Evolutionary conservation across 1,140 invertebrate genomes (phyloP), one percentile per base, ranked within the genome.

Genomic region (Gerris buenoi): DNA sequence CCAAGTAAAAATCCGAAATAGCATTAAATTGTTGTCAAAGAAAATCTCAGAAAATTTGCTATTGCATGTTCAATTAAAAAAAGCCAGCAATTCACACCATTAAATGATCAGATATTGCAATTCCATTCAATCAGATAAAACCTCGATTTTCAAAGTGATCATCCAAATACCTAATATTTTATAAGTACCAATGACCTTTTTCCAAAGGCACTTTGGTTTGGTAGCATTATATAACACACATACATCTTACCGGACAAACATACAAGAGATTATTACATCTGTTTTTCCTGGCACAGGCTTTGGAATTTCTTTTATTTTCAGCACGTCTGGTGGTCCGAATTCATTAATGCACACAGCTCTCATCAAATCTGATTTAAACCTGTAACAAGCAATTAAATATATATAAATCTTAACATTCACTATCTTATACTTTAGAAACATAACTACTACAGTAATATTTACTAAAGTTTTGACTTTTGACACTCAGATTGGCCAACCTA

Each of bases 181-280:
- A 10, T 10, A 2, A n/a, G 5, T 3, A 27, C 23, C 3, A 33
- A 29, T 29, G n/a, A 25, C 13, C 13, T 27, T n/a, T n/a, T 22
- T 15, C 18, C 3, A 14, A 22, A 29, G 27, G 18, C n/a, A 1
- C 2, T 64, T 64, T 29, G 15, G 2, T 27, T 18, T 15, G n/a
- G 33, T 46, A 64, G 2, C 22, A 33, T 28, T 10, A 33, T 14
- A 13, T 22, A 64, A 29, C 25, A 64, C 2, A 22, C 15, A 22
- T 25, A 64, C 22, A 13, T 22, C 25, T 2, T 25, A 27, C 22
- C 22, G n/a, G 2, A 25, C 13, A 28, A 25, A 25, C 33, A 63
- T 60, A 60, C 27, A 63, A 27, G n/a, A 63, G 26, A 25, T 64
- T 64, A 65, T 57, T 69, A 69, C 68, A 67, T 69, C 68, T 26